Percentiles rank a stretch among this genome's conserved stretches.
Conservation (phyloP, 2,113 vertebrate genomes). For the Dromiciops gliroides region DNA sequence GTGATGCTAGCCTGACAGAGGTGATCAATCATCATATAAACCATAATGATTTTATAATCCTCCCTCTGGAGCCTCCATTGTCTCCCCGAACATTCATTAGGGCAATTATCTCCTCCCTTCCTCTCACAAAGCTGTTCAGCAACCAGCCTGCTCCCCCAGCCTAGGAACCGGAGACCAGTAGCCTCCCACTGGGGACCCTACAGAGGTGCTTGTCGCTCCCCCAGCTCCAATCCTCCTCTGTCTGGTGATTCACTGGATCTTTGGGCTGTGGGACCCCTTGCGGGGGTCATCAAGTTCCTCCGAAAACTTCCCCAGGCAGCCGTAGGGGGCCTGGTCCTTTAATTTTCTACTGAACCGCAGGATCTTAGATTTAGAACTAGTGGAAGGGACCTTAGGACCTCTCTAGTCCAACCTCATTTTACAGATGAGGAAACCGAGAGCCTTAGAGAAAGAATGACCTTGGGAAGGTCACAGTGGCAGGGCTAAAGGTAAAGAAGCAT, state of each 20-base stretch:
- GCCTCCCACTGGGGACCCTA: not conserved
- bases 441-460: not conserved
- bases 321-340: not conserved
- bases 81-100: constrained; percentile 75
- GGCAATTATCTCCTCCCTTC: constrained; percentile 71
- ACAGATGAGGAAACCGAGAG: not conserved
- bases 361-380: not conserved
- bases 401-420: not conserved
- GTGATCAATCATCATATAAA: constrained; percentile 84
- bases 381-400: not conserved
- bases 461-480: not conserved
- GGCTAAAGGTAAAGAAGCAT: not conserved
- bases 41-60: constrained; percentile 78
- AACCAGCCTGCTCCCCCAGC: constrained; percentile 49
- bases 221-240: not conserved
- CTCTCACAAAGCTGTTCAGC: constrained; percentile 64
- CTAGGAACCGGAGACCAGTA: not conserved
- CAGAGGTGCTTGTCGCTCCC: not conserved
- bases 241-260: not conserved
- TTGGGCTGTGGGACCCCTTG: not conserved
- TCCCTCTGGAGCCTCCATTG: constrained; percentile 74
- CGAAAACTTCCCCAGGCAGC: not conserved
- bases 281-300: not conserved
- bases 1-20: constrained; percentile 68
- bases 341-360: not conserved